Evolutionary conservation across 2,888 invertebrate genomes (phyloP).

Genomic region (Oligia latruncula): DNA sequence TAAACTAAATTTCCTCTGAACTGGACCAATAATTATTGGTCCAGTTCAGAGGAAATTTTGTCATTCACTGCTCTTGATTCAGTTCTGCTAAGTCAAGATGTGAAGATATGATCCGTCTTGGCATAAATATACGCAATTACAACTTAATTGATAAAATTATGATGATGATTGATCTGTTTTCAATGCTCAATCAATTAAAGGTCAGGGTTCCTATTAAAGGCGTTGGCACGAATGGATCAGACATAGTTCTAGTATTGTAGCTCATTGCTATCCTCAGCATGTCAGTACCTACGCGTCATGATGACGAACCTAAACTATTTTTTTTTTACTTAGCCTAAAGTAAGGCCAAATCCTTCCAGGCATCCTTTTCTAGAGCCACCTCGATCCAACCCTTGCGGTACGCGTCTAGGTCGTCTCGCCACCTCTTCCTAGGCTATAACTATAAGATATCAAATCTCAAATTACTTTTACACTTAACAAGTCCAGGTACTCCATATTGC

Average conservation of each 20-base stretch:
- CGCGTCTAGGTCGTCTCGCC: too few relatives aligned
- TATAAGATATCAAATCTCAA: constrained; percentile 5
- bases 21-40: too few relatives aligned
- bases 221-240: not conserved
- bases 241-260: not conserved
- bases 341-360: not conserved
- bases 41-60: constrained; percentile 8
- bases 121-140: constrained; percentile 12
- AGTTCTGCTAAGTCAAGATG: not conserved
- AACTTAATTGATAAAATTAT: constrained; percentile 16
- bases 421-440: not conserved
- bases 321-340: too few relatives aligned
- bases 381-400: too few relatives aligned
- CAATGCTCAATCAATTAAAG: constrained; percentile 14
- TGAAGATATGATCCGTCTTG: not conserved
- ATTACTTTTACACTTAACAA: constrained; percentile 32
- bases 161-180: constrained; percentile 5
- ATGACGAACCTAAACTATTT: not conserved
- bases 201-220: constrained; percentile 11
- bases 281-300: too few relatives aligned
- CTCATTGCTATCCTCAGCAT: not conserved
- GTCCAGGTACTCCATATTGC: constrained; percentile 21
- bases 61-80: not conserved
- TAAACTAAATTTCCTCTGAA: too few relatives aligned
- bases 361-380: not conserved